A percentile compares a stretch with the other conserved stretches of the same genome.
phyloP scores from a whole-genome alignment of 2,113 vertebrate genomes.

The Grus americana region DNA sequence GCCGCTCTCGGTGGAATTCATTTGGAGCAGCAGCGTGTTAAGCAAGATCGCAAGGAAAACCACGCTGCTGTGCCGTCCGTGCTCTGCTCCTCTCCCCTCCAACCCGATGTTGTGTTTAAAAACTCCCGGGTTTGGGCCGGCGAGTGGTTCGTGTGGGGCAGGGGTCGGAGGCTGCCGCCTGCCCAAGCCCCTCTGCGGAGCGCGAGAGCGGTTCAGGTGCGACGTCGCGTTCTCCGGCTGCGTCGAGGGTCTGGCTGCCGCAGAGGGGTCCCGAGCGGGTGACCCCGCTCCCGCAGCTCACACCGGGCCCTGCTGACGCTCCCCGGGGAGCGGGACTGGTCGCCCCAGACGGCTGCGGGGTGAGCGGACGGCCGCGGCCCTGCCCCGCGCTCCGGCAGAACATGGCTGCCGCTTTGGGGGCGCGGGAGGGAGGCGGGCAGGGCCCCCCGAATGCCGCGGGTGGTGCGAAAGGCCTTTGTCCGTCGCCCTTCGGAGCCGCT shows the following conservation, averaged over 20 bases:
- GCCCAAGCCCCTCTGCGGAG: neutral
- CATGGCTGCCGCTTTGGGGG: neutral
- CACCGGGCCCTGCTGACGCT: neutral
- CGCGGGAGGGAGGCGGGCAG: neutral
- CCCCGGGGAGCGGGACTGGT: neutral
- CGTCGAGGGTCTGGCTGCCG: neutral
- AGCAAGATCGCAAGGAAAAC: neutral
- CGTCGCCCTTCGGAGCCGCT: neutral
- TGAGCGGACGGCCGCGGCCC: neutral
- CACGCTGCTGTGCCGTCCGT: neutral
- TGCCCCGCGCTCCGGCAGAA: neutral
- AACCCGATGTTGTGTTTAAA: neutral
- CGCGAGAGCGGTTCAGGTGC: fast-evolving
- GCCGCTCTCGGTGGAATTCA: neutral
- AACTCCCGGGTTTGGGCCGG: neutral
- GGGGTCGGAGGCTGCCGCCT: neutral
- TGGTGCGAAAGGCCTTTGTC: neutral
- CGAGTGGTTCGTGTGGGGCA: neutral
- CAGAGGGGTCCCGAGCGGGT: neutral
- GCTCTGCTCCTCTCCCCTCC: neutral
- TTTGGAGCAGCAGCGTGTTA: neutral
- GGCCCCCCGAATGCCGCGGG: neutral
- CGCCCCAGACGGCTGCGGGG: neutral
- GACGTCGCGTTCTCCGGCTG: neutral
- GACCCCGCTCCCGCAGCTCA: neutral